Evolutionary conservation across 2,113 vertebrate species (phyloP).

Genomic region (Eubucco bourcierii): DNA sequence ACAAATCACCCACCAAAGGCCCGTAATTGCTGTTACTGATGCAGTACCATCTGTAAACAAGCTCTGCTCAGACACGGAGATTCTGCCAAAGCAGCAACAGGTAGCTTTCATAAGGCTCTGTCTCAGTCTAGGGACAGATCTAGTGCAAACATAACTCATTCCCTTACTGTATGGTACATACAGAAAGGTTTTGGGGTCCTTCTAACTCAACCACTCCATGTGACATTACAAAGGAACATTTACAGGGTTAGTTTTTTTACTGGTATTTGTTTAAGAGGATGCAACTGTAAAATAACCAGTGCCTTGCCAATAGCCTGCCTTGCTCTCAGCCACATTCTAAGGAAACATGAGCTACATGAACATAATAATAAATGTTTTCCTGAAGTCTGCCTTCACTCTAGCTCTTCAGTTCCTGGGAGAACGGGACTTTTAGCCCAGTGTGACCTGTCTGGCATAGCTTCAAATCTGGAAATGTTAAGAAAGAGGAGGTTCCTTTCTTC

Average conservation of each 20-base stretch:
- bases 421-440: not conserved
- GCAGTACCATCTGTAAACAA: not conserved
- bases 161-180: not conserved
- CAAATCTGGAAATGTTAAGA: not conserved
- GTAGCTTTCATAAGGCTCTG: not conserved
- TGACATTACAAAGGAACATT: not conserved
- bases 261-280: not conserved
- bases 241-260: not conserved
- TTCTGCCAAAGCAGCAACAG: not conserved
- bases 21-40: not conserved
- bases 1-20: not conserved
- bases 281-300: not conserved
- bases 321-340: not conserved
- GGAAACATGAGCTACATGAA: not conserved
- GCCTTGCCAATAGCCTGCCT: not conserved
- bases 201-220: not conserved
- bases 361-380: not conserved
- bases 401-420: not conserved
- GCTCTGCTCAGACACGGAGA: not conserved
- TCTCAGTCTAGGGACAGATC: not conserved
- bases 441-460: not conserved
- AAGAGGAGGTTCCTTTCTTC: not conserved
- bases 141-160: not conserved
- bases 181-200: not conserved
- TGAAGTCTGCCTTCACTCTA: not conserved